Base-by-base conservation (phyloP, 2,888 invertebrate species). In the Acleris emargana region DNA sequence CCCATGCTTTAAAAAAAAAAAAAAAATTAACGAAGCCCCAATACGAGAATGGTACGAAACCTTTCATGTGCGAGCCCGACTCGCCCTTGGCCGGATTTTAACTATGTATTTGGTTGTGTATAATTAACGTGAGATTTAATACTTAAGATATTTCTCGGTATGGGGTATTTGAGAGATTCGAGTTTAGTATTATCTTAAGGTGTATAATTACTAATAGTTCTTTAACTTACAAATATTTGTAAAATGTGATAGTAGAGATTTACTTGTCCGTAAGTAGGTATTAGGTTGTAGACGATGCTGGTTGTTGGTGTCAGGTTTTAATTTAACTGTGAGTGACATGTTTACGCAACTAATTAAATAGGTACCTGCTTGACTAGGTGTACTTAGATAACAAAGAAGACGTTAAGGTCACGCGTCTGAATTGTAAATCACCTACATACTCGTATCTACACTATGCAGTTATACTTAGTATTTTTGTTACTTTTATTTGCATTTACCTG, bases 311-410 rank as follows among this genome's bases (percentile, higher is more conserved):
- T 71, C 67, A 55, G 68, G 71, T 79, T 81, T 79, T 69, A 75
- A 75, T 75, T 68, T 69, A 73, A 78, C 4, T 38, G 38, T 38
- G 38, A 78, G 63, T 81, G 83, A 82, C 86, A 84, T 81, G 77
- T 81, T 82, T 82, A 79, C 78, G 64, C 66, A 69, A 71, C 73
- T 70, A 74, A 72, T 76, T 69, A 76, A 76, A 76, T 76, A 76
- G 71, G 53, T 81, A 79, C 71, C 73, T 69, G 74, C 72, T 75
- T 68, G 75, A 75, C 74, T 75, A 76, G 72, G 50, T 25, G 51
- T 51, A n/a, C n/a, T n/a, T n/a, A 61, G 60, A 61, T 61, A 61
- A 61, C 55, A 18, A 43, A 22, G 58, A 32, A 45, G 61, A 61
- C 57, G 57, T 55, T 60, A 64, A 66, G 60, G 66, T 61, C 52